Evolutionary conservation across 2,797 vertebrate genomes (phyloP).

Genomic region (Rhynchonycteris naso): DNA sequence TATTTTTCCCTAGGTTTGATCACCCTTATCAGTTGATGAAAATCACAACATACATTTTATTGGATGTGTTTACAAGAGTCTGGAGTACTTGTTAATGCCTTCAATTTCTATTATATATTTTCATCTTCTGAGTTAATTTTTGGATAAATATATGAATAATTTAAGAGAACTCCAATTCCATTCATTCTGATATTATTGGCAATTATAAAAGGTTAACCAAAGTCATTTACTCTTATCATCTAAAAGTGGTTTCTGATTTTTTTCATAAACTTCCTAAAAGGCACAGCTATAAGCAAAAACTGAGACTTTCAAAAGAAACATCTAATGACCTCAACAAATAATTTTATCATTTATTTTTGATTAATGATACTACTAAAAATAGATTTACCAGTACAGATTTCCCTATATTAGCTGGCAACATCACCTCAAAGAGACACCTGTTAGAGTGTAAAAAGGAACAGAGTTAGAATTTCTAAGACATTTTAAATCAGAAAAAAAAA

Average conservation of each 20-base stretch:
- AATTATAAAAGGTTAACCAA: not conserved
- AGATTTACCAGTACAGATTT: not conserved
- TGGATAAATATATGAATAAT: not conserved
- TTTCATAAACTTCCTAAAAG: not conserved
- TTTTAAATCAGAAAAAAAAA: not conserved
- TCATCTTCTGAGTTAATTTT: not conserved
- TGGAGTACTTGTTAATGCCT: not conserved
- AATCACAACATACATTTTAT: not conserved
- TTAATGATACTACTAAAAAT: not conserved
- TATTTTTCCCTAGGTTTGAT: not conserved
- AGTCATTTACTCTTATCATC: not conserved
- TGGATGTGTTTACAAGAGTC: not conserved
- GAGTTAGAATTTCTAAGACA: not conserved
- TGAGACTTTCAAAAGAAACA: not conserved
- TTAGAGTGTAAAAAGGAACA: not conserved
- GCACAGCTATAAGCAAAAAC: not conserved
- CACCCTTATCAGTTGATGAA: not conserved
- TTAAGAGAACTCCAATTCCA: not conserved
- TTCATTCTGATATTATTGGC: not conserved
- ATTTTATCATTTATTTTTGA: not conserved
- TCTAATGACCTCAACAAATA: not conserved
- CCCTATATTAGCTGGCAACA: not conserved
- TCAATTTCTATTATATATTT: not conserved
- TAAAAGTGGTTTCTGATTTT: not conserved
- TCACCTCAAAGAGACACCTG: not conserved